phyloP scores from a whole-genome alignment of 2,113 vertebrate species.

The Kryptolebias marmoratus region DNA sequence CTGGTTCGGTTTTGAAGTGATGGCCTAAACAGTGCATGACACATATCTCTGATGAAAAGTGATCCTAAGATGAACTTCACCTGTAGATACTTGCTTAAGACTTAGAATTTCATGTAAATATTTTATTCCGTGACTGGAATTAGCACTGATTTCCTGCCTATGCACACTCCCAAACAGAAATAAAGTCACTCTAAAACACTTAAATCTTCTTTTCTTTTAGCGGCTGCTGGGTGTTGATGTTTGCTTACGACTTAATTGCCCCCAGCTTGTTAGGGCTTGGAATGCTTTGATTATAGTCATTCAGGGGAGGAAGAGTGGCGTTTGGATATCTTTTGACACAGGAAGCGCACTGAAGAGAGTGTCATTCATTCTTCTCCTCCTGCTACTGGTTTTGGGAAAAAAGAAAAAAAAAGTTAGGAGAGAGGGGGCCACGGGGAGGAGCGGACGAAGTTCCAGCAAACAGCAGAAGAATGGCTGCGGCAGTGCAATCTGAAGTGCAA shows the following conservation, averaged over 20 bases:
- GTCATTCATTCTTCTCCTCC: slow-evolving; percentile 59
- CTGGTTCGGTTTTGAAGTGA: slow-evolving; percentile 12
- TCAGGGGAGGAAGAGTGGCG: slow-evolving; percentile 64
- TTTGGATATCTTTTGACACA: slow-evolving; percentile 77
- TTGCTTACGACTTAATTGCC: slow-evolving; percentile 79
- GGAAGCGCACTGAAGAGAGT: slow-evolving; percentile 62
- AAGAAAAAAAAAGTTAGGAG: slow-evolving; percentile 9
- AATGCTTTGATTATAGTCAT: slow-evolving; percentile 77
- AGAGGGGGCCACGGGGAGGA: slow-evolving; percentile 51
- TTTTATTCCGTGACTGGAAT: slow-evolving; percentile 34
- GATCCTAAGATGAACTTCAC: slow-evolving; percentile 13
- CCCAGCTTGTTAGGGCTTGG: slow-evolving; percentile 63
- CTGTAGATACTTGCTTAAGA: slow-evolving; percentile 35
- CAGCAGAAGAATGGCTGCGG: slow-evolving; percentile 67
- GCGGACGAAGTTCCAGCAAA: slow-evolving; percentile 63
- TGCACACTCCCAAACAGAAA: slow-evolving; percentile 49
- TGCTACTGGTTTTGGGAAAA: slow-evolving; percentile 20
- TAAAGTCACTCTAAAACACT: slow-evolving; percentile 44
- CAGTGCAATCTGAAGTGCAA: slow-evolving; percentile 49
- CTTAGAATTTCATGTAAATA: slow-evolving; percentile 16
- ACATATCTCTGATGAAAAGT: not conserved
- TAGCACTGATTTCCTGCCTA: slow-evolving; percentile 44
- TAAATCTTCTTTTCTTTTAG: slow-evolving; percentile 33
- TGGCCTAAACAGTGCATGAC: slow-evolving; percentile 19
- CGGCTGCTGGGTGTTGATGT: slow-evolving; percentile 65